Conservation (phyloP, 1,140 invertebrate genomes). For the Macrosteles quadrilineatus region DNA sequence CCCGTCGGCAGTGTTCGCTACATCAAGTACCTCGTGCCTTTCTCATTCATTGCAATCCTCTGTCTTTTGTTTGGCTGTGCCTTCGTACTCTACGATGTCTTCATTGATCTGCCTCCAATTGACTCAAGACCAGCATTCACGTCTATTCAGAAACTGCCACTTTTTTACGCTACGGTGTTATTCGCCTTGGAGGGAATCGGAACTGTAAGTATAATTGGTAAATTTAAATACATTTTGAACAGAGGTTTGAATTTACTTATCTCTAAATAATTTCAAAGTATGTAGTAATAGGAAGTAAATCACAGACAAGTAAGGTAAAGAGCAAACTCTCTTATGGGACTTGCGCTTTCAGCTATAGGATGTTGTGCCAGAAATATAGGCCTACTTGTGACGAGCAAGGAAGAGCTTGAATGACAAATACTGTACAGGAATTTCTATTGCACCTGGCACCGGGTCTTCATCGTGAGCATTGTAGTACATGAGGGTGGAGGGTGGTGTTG, state of each 20-base stretch:
- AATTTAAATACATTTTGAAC: neutral
- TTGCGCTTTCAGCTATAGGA: too few relatives aligned
- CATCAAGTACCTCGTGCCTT: constrained; percentile 76
- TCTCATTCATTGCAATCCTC: constrained; percentile 76
- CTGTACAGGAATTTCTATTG: too few relatives aligned
- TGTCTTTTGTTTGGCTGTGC: constrained; percentile 66
- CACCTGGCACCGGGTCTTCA: too few relatives aligned
- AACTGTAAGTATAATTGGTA: constrained; percentile 61
- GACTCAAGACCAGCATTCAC: constrained; percentile 59
- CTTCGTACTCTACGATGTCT: constrained; percentile 68
- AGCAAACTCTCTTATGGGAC: too few relatives aligned
- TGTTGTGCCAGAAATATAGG: too few relatives aligned
- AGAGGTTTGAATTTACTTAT: too few relatives aligned
- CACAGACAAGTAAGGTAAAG: too few relatives aligned
- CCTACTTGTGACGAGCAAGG: too few relatives aligned
- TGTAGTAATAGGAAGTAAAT: neutral
- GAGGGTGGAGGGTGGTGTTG: too few relatives aligned
- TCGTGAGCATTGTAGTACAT: too few relatives aligned
- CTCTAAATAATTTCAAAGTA: too few relatives aligned
- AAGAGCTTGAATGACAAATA: too few relatives aligned
- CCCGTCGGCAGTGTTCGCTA: constrained; percentile 69
- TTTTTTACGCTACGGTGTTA: constrained; percentile 83
- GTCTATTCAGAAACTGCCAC: constrained; percentile 57
- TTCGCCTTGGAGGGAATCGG: constrained; percentile 89
- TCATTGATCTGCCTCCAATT: constrained; percentile 59